Conservation (phyloP, 2,113 vertebrate species). For the Daboia siamensis region DNA sequence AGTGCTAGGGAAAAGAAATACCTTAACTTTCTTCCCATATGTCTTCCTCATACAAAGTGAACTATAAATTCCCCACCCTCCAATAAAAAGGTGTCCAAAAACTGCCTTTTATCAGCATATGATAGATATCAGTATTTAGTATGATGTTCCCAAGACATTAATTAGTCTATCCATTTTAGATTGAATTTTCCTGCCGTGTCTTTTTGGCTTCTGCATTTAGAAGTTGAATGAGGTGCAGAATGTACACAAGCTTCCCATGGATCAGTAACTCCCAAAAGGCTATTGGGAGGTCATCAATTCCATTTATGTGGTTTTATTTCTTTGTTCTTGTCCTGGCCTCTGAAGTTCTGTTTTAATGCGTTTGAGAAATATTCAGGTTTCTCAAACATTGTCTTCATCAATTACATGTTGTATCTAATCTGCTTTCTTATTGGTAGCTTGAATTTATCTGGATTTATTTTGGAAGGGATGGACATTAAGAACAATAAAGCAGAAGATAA, state of each 20-base stretch:
- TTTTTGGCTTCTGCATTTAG: not conserved
- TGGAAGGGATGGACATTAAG: too few species aligned
- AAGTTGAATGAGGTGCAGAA: not conserved
- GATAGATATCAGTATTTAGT: fast-evolving
- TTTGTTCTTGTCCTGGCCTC: not conserved
- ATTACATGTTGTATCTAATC: not conserved
- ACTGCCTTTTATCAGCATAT: not conserved
- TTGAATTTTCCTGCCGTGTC: not conserved
- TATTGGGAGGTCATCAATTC: conserved; percentile 1
- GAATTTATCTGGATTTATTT: too few species aligned
- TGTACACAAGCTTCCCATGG: fast-evolving
- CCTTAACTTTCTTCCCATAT: not conserved
- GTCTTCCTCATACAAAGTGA: not conserved
- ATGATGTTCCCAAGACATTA: not conserved
- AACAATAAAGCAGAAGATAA: too few species aligned
- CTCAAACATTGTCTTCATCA: not conserved
- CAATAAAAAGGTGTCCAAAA: fast-evolving
- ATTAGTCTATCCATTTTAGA: not conserved
- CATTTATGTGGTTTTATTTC: conserved; percentile 4
- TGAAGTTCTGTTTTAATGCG: conserved; percentile 22
- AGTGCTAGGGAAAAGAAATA: not conserved
- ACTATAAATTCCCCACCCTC: not conserved
- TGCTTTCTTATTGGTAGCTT: fast-evolving
- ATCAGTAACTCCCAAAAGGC: fast-evolving
- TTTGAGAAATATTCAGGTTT: not conserved